A percentile compares a stretch with the other conserved stretches of the same genome.
These are phyloP conservation scores for Hippocampus zosterae DNA, from an alignment of 2,113 vertebrate species.

Conservation along the genomic window DNA sequence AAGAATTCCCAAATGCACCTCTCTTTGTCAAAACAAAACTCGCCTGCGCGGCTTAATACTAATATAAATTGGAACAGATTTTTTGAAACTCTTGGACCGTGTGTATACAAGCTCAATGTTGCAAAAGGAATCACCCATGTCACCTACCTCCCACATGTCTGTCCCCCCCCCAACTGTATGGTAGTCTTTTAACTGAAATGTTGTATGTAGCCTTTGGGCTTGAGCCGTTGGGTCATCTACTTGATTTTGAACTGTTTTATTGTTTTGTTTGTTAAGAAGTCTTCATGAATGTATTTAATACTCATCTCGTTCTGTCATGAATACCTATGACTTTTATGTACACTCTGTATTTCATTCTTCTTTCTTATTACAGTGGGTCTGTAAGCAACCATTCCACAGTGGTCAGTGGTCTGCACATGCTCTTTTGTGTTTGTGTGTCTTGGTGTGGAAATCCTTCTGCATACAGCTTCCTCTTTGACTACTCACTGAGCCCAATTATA, in stretches of 20 bases:
- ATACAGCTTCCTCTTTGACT: not conserved
- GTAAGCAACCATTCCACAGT: not conserved
- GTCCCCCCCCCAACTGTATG: not conserved
- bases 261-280: constrained; percentile 45
- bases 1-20: too few relatives aligned
- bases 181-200: constrained; percentile 34
- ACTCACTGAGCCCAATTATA: constrained; percentile 5
- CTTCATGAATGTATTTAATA: constrained; percentile 67
- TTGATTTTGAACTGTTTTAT: constrained; percentile 29
- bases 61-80: not conserved
- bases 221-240: constrained; percentile 42
- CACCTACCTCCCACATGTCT: not conserved
- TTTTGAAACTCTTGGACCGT: not conserved
- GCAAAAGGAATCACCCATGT: not conserved
- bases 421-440: not conserved
- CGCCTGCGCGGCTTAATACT: not conserved
- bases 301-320: constrained; percentile 29
- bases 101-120: constrained; percentile 12
- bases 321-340: constrained; percentile 28
- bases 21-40: not conserved
- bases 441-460: not conserved
- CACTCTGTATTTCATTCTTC: constrained; percentile 5
- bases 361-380: constrained; percentile 4
- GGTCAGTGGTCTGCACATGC: not conserved
- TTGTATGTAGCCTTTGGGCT: constrained; percentile 23